Base-by-base conservation (phyloP, 2,797 vertebrate genomes). In the Phrynocephalus guinanensis region DNA sequence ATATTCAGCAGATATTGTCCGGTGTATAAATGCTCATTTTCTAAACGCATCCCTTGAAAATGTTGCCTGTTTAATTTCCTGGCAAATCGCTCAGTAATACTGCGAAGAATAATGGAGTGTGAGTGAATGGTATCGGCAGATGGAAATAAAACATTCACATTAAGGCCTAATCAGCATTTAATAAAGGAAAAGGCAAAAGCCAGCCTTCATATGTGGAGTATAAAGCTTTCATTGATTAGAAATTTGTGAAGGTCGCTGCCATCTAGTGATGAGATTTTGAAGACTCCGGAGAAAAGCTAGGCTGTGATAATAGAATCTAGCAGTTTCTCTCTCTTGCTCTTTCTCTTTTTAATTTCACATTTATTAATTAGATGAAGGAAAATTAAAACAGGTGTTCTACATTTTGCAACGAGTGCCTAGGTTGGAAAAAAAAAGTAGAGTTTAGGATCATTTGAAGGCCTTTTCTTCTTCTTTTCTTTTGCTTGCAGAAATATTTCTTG, bases 191-290 rank as follows among this genome's bases (percentile, higher is more conserved):
- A 86, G 26, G 84, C 1, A 0, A 79, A 66, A n/a, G 5, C 66
- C 79, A 79, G 20, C 82, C 60, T 68, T 79, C 15, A 78, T 5
- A 1, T 48, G 80, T 89, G 2, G 15, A 87, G 87, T 93, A 75
- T 86, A 77, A 85, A 89, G 63, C 1, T 0, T 63, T 76, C 92
- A 83, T 84, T 85, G 91, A 92, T 88, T 84, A 78, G 83, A 92
- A 94, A 93, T 91, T 90, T 22, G 95, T 94, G 96, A 94, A 92
- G 90, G 92, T 94, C 91, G 82, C 95, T 30, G 96, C 96, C 96
- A 96, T 93, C 96, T 97, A 96, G 96, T 92, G 96, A 93, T 94
- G 92, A 94, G 91, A 95, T 85, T 93, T 83, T 90, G 95, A 91
- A 96, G 93, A 94, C 93, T 93, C 92, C 90, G 80, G 87, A 92